A percentile compares a stretch with the other conserved stretches of the same genome.
phyloP scores from a whole-genome alignment of 53 echinoderm and acorn worm genomes.

The Holothuria scabra region DNA sequence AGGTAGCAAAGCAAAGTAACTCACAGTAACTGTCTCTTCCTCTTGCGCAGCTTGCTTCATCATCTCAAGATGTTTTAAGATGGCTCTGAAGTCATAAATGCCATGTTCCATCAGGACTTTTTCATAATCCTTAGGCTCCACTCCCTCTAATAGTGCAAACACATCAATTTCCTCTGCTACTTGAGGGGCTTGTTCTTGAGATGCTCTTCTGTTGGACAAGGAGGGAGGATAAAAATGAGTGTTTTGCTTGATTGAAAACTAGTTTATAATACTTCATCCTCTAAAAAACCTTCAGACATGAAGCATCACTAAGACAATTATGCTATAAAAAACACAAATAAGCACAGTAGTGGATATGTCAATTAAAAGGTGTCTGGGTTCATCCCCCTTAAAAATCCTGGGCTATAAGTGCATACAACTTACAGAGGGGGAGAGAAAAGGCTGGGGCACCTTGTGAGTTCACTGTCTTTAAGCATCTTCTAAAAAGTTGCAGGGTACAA shows the following conservation, averaged over 20 bases:
- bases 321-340: too few relatives aligned
- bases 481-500: too few relatives aligned
- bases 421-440: too few relatives aligned
- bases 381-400: too few relatives aligned
- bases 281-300: too few relatives aligned
- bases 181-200: slow-evolving; percentile 23
- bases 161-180: slow-evolving; percentile 69
- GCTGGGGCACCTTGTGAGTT: too few relatives aligned
- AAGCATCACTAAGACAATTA: too few relatives aligned
- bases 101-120: slow-evolving; percentile 77
- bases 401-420: too few relatives aligned
- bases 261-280: background rate
- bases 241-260: slow-evolving; percentile 17
- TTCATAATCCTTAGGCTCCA: slow-evolving; percentile 88
- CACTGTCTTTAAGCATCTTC: too few relatives aligned
- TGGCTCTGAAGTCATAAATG: slow-evolving; percentile 89
- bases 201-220: slow-evolving; percentile 30
- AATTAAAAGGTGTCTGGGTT: too few relatives aligned
- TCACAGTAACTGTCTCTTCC: slow-evolving; percentile 47
- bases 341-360: too few relatives aligned
- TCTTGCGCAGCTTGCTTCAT: slow-evolving; percentile 71
- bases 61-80: slow-evolving; percentile 80
- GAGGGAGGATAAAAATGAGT: slow-evolving; percentile 1
- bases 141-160: slow-evolving; percentile 66
- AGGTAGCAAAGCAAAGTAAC: background rate